A percentile compares a stretch with the other conserved stretches of the same genome.
phyloP scores from a whole-genome alignment of 1,140 invertebrate species.

The Musca domestica region DNA sequence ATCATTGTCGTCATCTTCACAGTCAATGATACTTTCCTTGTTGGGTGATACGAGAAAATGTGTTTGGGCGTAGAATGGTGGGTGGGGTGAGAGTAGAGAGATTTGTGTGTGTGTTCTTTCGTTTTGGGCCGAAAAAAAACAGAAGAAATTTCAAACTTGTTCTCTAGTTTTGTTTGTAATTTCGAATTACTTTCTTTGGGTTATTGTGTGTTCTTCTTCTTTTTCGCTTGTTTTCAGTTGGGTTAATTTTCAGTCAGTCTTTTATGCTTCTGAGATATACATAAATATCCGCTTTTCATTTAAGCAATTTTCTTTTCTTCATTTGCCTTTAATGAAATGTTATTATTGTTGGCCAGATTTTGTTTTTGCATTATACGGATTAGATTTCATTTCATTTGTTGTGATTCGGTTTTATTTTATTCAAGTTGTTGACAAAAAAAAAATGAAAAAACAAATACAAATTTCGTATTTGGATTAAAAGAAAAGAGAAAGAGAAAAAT shows the following conservation, averaged over 20 bases:
- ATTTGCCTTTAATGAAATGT: slow-evolving; percentile 16
- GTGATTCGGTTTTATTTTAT: not conserved
- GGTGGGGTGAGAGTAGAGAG: too few species aligned
- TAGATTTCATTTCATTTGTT: not conserved
- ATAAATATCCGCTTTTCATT: slow-evolving; percentile 11
- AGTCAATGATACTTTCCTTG: too few species aligned
- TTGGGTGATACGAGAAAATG: too few species aligned
- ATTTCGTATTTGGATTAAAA: not conserved
- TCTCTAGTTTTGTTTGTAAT: not conserved
- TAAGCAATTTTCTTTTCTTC: slow-evolving; percentile 20
- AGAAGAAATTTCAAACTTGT: too few species aligned
- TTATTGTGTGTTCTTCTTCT: not conserved
- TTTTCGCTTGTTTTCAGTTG: not conserved
- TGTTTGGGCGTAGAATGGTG: too few species aligned
- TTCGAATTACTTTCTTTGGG: not conserved
- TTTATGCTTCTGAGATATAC: not conserved
- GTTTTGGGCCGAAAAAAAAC: too few species aligned
- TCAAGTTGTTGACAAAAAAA: not conserved
- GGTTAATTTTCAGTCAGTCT: not conserved
- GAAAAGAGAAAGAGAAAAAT: slow-evolving; percentile 3
- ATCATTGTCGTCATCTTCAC: too few species aligned
- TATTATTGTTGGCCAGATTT: not conserved
- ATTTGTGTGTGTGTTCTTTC: too few species aligned
- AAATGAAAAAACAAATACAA: not conserved
- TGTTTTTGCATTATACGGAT: not conserved